Percentiles rank a stretch among this genome's conserved stretches.
These are phyloP conservation scores for Microctonus hyperodae DNA, from an alignment of 2,888 invertebrate genomes.

Conservation along the genomic window DNA sequence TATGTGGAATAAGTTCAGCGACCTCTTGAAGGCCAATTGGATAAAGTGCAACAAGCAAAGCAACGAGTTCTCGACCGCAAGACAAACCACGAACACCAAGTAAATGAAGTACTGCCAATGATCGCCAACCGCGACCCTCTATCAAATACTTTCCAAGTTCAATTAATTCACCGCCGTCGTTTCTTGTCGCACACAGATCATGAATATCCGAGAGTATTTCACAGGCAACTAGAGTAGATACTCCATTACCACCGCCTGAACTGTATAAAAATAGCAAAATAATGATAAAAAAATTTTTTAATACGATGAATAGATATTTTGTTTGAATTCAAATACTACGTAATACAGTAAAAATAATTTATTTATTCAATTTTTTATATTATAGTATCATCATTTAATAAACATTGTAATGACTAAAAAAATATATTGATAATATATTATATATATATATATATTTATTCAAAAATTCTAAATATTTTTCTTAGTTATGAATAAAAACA, in stretches of 20 bases:
- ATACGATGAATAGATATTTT: background rate
- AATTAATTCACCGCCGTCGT: slow-evolving; percentile 60
- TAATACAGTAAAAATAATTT: too few species aligned
- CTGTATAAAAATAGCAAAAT: slow-evolving; percentile 51
- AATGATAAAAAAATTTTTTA: background rate
- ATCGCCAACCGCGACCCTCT: slow-evolving; percentile 70
- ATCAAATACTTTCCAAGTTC: slow-evolving; percentile 67
- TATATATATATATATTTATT: too few species aligned
- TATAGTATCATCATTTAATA: background rate
- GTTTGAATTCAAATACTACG: too few species aligned
- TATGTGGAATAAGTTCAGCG: slow-evolving; percentile 33
- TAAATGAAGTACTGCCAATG: slow-evolving; percentile 67
- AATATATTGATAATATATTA: background rate
- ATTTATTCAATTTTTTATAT: background rate
- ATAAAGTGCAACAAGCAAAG: slow-evolving; percentile 69
- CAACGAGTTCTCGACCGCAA: slow-evolving; percentile 70
- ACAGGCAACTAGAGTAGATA: slow-evolving; percentile 71
- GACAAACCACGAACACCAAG: slow-evolving; percentile 70
- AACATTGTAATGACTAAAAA: slow-evolving; percentile 1
- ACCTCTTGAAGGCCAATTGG: slow-evolving; percentile 47
- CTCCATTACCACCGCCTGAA: slow-evolving; percentile 66
- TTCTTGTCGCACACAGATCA: slow-evolving; percentile 59
- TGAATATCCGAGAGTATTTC: slow-evolving; percentile 72
- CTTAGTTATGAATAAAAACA: background rate
- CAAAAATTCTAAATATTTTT: background rate